Evolutionary conservation across 2,797 vertebrate genomes (phyloP).

Genomic region (Pteropus rufus): DNA sequence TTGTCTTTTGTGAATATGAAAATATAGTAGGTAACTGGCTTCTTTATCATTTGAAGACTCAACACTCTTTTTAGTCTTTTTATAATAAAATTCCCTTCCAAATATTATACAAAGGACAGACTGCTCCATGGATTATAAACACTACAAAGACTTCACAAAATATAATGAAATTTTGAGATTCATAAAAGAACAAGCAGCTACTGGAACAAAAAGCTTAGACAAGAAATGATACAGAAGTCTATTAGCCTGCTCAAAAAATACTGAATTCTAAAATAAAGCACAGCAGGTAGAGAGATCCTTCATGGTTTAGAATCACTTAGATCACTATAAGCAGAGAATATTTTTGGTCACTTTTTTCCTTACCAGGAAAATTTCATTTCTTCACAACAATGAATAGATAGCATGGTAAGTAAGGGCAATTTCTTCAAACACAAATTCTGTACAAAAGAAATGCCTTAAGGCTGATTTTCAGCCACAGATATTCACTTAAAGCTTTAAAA

Average conservation of each 20-base stretch:
- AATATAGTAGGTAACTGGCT: not conserved
- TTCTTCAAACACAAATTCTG: constrained; percentile 36
- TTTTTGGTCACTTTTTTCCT: constrained; percentile 1
- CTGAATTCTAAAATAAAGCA: constrained; percentile 26
- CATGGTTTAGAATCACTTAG: not conserved
- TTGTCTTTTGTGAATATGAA: not conserved
- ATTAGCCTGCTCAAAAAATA: constrained; percentile 7
- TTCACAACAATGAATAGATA: not conserved
- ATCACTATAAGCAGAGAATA: not conserved
- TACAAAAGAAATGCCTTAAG: constrained; percentile 16
- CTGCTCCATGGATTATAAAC: not conserved
- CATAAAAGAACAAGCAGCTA: constrained; percentile 18
- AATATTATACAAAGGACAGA: constrained; percentile 43
- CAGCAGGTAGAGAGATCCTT: not conserved
- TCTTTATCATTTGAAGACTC: constrained; percentile 30
- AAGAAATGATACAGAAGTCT: constrained; percentile 40
- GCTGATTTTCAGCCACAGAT: not conserved
- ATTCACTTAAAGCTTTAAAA: not conserved
- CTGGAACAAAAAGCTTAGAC: constrained; percentile 38
- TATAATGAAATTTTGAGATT: constrained; percentile 54
- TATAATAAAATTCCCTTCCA: constrained; percentile 24
- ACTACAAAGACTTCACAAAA: constrained; percentile 36
- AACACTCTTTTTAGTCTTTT: not conserved
- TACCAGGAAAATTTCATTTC: constrained; percentile 23
- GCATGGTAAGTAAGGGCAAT: not conserved